Evolutionary conservation across 2,113 vertebrate species (phyloP), one percentile per base, ranked within the genome.

Genomic region (Tursiops truncatus): DNA sequence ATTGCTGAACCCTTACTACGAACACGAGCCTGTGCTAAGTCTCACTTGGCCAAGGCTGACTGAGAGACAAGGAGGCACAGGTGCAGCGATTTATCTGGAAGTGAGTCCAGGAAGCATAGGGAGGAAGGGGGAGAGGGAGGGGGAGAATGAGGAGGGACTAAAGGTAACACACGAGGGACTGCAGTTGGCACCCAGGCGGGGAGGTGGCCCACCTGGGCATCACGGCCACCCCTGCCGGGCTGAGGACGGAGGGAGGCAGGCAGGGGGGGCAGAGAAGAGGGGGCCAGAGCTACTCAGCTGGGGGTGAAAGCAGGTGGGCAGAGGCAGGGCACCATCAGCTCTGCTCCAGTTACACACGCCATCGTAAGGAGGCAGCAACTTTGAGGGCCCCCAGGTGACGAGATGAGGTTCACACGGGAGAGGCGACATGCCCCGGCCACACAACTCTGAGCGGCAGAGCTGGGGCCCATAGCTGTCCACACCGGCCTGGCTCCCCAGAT

Each of bases 391-490:
- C 36, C 12, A 21, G 56, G 5, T 14, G 8, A 6, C 36, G n/a
- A 81, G 1, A 2, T 11, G 41, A 62, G 15, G 38, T 13, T 56
- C 20, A 17, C 25, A 9, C 10, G 23, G 12, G 17, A 21, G 25
- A 89, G 1, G 1, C 0, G 1, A n/a, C 41, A 6, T 1, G 44
- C 28, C 23, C 44, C 0, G 23, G 23, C 6, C 44, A 76, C 28
- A 56, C 23, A 21, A 58, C 6, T 23, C 23, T 65, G 38, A 71
- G 41, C 4, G 1, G 74, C 25, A 33, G 13, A 71, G 18, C 38
- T 18, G 33, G 12, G n/a, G 58, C 56, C 36, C 38, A 21, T 6
- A 13, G n/a, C 21, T 62, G 38, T 14, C 58, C 38, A 12, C 9
- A 12, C 9, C 2, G 4, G n/a, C 63, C 44, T 28, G 50, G 17